Evolutionary conservation across 2,797 vertebrate species (phyloP), one percentile per base, ranked within the genome.

Genomic region (Cirrhinus molitorella): DNA sequence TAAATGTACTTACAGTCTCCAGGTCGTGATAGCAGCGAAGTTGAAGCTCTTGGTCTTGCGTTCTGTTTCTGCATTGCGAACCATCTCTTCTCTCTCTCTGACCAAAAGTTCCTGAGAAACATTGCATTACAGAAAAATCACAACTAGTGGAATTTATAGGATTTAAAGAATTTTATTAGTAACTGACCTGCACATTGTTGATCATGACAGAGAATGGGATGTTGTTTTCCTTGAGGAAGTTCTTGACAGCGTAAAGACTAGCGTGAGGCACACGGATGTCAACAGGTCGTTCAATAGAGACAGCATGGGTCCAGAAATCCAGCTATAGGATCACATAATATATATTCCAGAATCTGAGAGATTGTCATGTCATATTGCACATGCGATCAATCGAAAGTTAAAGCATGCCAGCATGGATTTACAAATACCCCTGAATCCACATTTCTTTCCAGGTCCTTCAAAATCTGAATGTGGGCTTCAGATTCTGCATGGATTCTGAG

Each of bases 291-390:
- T 92, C 89, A 10, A 88, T 72, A 6, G 90, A 91, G 10, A 94
- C 91, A 0, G 95, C 95, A 77, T 89, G 90, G 70, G 91, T 92
- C 97, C 97, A 98, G 90, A 97, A 97, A 91, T 98, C 96, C 87
- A 98, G 92, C 97, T 87, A 31, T 16, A 65, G 5, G 5, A 61
- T 37, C 5, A 47, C 8, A 76, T 28, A 79, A 67, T 17, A 8
- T 11, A 43, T n/a, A 57, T 12, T 57, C n/a, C n/a, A 57, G 10
- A 12, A 57, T 57, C n/a, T 5, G n/a, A 12, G 21, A 57, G 55
- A 57, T 23, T 23, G 28, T 16, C 45, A 79, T 34, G 10, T 49
- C 43, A 43, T n/a, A n/a, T n/a, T n/a, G 17, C 11, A n/a, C 67
- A 5, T 17, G 1, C n/a, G 25, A 43, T 65, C 23, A 10, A 21